phyloP scores from a whole-genome alignment of 2,888 invertebrate species.

The Operophtera brumata region DNA sequence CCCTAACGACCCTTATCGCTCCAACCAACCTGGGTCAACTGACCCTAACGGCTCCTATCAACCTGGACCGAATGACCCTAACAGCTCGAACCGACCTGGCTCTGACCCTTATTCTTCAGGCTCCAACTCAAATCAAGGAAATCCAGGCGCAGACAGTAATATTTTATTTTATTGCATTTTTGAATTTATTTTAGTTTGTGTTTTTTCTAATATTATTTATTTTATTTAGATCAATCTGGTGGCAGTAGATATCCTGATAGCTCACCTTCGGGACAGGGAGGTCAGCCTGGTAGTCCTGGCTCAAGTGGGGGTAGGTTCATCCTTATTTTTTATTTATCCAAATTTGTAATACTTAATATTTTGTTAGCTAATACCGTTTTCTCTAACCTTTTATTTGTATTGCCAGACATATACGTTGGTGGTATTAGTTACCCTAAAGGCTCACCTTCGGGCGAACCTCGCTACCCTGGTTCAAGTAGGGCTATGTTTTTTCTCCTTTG shows the following conservation, averaged over 20 bases:
- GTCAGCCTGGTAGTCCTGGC: slow-evolving; percentile 17
- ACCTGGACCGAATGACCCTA: too few relatives aligned
- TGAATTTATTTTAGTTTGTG: background rate
- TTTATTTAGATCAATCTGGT: slow-evolving; percentile 19
- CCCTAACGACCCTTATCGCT: too few relatives aligned
- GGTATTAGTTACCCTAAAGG: background rate
- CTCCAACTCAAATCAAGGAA: slow-evolving; percentile 1
- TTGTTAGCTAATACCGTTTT: background rate
- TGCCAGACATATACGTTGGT: background rate
- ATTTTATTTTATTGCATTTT: background rate
- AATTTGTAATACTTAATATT: background rate
- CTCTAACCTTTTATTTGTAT: background rate
- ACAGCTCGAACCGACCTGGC: background rate
- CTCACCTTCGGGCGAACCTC: background rate
- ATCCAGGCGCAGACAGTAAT: slow-evolving; percentile 14
- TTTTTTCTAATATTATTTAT: background rate
- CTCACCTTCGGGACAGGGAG: slow-evolving; percentile 7
- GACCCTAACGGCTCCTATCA: too few relatives aligned
- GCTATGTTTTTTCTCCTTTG: background rate
- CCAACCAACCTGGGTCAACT: too few relatives aligned
- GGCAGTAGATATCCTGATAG: background rate
- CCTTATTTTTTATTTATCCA: background rate
- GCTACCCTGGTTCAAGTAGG: background rate
- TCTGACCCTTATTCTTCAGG: background rate
- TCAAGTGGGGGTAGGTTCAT: slow-evolving; percentile 6